phyloP scores from a whole-genome alignment of 2,113 vertebrate genomes.

The Baryphthengus martii region DNA sequence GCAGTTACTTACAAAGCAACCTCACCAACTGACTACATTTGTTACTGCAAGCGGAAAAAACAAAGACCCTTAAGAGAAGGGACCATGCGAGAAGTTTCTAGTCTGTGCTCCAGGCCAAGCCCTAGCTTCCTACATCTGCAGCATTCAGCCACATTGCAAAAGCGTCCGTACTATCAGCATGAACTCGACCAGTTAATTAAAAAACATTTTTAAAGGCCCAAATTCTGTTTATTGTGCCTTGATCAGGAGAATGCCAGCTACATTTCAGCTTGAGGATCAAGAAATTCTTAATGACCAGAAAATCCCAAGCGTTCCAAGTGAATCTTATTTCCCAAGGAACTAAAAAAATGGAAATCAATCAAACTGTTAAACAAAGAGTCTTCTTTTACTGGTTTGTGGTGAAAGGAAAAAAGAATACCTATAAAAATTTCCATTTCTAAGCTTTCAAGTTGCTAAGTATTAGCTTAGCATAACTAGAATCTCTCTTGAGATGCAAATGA shows the following conservation, averaged over 20 bases:
- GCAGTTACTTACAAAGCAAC: background rate
- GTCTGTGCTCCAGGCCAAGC: background rate
- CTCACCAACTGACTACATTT: background rate
- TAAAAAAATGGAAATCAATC: background rate
- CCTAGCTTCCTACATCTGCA: background rate
- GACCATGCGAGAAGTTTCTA: background rate
- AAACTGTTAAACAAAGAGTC: background rate
- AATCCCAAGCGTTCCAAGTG: background rate
- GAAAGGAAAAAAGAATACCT: background rate
- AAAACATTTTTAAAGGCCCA: background rate
- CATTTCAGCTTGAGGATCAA: background rate
- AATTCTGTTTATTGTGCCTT: background rate
- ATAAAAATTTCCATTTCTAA: background rate
- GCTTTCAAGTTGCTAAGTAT: background rate
- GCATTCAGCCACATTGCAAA: background rate
- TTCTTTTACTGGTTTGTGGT: background rate
- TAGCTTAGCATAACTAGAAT: background rate
- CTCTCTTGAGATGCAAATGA: constrained; percentile 3
- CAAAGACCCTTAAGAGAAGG: background rate
- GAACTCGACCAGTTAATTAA: background rate
- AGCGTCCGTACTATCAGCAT: background rate
- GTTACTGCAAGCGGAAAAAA: background rate
- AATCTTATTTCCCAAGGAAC: background rate
- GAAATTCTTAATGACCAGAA: background rate
- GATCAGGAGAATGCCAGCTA: background rate